Base-by-base conservation (phyloP, 1,140 invertebrate genomes). In the Delia radicum region DNA sequence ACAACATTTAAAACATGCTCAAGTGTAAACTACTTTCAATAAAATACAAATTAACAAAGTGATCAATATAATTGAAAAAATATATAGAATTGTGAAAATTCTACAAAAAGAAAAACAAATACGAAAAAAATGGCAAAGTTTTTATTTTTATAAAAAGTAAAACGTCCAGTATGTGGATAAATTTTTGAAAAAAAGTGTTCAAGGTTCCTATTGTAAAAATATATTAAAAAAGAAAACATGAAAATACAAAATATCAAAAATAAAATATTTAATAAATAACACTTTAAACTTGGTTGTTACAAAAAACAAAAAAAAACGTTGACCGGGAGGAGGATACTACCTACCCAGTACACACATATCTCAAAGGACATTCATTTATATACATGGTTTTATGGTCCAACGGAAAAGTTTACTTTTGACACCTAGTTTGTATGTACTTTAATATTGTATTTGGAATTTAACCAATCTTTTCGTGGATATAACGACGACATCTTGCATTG, bases 131-230 rank as follows among this genome's bases (percentile, higher is more conserved):
- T n/a, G n/a, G n/a, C n/a, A n/a, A n/a, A n/a, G n/a, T n/a, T n/a
- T n/a, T n/a, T n/a, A n/a, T n/a, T n/a, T n/a, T n/a, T n/a, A n/a
- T n/a, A n/a, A n/a, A n/a, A n/a, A n/a, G n/a, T n/a, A n/a, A n/a
- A 13, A 37, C 33, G 27, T 27, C 7, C 29, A 55, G 27, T 42
- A 62, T 37, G 24, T 55, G 48, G 48, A 55, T 55, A 55, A 55
- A 48, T 31, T 62, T n/a, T 63, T 62, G 61, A 74, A 31, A 69
- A 33, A 67, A 75, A 69, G 63, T 75, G 62, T 75, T 33, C 27
- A 72, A 75, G 46, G 74, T 75, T 75, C 74, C 74, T 75, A 75
- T 61, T 31, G 62, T 67, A 42, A n/a, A 74, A 21, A 24, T 74
- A 62, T 24, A 74, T 42, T 10, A 13, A n/a, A n/a, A n/a, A n/a